These are phyloP conservation scores for Clivina fossor DNA, from an alignment of 2,888 invertebrate genomes.

Conservation along the genomic window DNA sequence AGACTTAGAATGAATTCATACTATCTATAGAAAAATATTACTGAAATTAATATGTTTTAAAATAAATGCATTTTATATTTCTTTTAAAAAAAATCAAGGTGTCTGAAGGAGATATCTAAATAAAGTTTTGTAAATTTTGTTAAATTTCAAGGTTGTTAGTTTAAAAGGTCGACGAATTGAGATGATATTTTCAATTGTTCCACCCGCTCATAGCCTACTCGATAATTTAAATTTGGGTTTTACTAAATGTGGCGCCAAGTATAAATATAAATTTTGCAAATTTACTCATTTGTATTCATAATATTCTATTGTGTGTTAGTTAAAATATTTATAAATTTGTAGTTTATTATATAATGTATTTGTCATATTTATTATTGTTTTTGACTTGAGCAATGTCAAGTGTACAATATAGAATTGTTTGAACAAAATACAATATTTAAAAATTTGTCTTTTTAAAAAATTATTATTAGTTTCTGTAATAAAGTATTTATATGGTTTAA, in stretches of 20 bases:
- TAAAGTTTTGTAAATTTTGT: background rate
- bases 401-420: background rate
- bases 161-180: slow-evolving; percentile 11
- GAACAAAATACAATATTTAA: too few relatives aligned
- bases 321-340: slow-evolving; percentile 2
- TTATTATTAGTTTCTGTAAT: too few relatives aligned
- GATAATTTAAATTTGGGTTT: too few relatives aligned
- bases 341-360: background rate
- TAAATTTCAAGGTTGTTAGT: slow-evolving; percentile 9
- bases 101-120: too few relatives aligned
- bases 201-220: slow-evolving; percentile 25
- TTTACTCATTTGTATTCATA: slow-evolving; percentile 6
- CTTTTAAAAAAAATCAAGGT: too few relatives aligned
- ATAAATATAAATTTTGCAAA: background rate
- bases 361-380: background rate
- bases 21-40: too few relatives aligned
- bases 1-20: too few relatives aligned
- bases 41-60: too few relatives aligned
- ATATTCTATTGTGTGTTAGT: background rate
- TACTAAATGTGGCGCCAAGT: too few relatives aligned
- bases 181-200: slow-evolving; percentile 28
- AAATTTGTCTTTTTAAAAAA: too few relatives aligned
- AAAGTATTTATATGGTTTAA: too few relatives aligned
- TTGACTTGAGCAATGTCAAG: background rate
- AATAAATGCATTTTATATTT: too few relatives aligned